A percentile compares a stretch with the other conserved stretches of the same genome.
Conservation (phyloP, 2,113 vertebrate species). For the Gasterosteus nipponicus region DNA sequence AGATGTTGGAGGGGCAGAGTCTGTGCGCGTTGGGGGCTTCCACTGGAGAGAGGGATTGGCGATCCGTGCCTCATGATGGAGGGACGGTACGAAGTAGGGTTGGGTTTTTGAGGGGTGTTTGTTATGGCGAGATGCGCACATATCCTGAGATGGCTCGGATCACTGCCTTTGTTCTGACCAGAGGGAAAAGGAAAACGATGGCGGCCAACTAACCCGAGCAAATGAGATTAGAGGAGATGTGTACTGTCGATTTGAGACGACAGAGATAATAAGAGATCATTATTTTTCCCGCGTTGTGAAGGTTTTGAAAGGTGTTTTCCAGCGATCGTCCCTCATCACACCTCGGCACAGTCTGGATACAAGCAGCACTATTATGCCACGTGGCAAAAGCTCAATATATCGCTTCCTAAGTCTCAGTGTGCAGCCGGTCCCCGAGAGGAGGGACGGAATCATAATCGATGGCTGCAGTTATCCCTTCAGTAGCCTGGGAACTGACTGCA, state of each 20-base stretch:
- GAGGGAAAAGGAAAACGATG: no score
- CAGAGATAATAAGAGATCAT: background rate
- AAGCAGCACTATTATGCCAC: background rate
- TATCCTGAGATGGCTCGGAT: no score
- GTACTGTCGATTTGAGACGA: background rate
- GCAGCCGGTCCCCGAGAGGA: conserved; percentile 5
- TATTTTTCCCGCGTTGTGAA: background rate
- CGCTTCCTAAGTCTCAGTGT: conserved; percentile 11
- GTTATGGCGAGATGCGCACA: no score
- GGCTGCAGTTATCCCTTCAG: conserved; percentile 15
- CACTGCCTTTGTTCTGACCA: no score
- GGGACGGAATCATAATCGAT: conserved; percentile 22
- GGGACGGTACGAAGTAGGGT: conserved; percentile 2
- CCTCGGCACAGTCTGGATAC: background rate
- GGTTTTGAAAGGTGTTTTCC: background rate
- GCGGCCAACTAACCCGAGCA: no score
- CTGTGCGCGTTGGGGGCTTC: conserved; percentile 38
- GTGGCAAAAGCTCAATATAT: conserved; percentile 4
- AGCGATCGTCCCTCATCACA: background rate
- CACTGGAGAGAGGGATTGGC: conserved; percentile 54
- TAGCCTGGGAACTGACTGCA: conserved; percentile 29
- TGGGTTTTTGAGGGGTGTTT: background rate
- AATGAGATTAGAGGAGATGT: background rate
- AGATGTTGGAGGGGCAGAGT: conserved; percentile 65
- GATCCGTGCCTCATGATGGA: conserved; percentile 40